Conservation (phyloP, 2,797 vertebrate species). For the Jordanella pulchra region DNA sequence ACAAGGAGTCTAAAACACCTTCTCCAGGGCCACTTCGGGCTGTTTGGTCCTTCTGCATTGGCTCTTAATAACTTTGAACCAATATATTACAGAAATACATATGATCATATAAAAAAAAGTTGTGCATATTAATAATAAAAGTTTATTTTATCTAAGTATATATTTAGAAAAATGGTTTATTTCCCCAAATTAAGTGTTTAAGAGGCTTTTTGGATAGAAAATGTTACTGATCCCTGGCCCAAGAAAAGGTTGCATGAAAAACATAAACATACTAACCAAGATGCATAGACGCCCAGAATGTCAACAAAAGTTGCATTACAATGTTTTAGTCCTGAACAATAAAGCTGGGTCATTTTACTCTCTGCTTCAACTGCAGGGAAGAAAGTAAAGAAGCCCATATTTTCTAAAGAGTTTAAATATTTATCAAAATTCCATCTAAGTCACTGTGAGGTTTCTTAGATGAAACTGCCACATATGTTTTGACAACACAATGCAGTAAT, state of each 20-base stretch:
- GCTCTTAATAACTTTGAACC: background rate
- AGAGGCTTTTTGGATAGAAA: background rate
- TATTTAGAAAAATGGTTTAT: background rate
- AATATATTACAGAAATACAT: background rate
- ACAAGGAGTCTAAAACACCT: too few species aligned
- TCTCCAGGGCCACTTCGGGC: too few species aligned
- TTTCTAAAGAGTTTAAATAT: constrained; percentile 15
- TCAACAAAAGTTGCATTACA: background rate
- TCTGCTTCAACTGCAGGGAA: constrained; percentile 8
- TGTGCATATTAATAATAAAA: background rate
- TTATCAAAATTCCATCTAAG: constrained; percentile 34
- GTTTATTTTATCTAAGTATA: background rate
- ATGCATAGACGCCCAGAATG: background rate
- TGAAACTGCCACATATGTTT: constrained; percentile 48
- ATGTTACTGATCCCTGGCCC: background rate
- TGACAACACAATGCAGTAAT: constrained; percentile 62
- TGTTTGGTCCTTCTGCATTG: background rate
- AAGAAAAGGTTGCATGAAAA: background rate
- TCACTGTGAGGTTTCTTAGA: constrained; percentile 15
- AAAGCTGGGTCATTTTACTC: background rate
- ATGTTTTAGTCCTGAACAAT: background rate
- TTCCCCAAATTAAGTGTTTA: background rate
- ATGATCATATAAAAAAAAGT: background rate
- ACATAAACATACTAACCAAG: background rate
- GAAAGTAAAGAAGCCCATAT: constrained; percentile 1